These are phyloP conservation scores for Brachyistius frenatus DNA, from an alignment of 2,113 vertebrate species.

Conservation along the genomic window DNA sequence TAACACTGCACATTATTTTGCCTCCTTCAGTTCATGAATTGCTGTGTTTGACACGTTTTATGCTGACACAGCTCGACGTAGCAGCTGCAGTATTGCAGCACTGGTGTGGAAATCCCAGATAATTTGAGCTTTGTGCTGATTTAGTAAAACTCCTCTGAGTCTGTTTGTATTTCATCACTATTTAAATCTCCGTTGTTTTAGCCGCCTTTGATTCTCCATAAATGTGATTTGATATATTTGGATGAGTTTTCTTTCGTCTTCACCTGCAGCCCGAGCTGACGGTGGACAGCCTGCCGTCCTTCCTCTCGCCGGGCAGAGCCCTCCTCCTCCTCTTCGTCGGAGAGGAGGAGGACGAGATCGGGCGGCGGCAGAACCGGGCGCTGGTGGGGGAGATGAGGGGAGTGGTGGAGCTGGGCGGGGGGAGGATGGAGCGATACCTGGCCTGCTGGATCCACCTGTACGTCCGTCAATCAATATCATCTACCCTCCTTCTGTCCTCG, in stretches of 20 bases:
- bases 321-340: constrained; percentile 91
- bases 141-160: no score
- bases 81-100: not conserved
- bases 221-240: no score
- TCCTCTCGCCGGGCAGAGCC: constrained; percentile 85
- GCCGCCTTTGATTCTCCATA: no score
- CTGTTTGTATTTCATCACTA: no score
- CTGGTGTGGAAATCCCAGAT: constrained; percentile 2
- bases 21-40: not conserved
- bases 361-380: constrained; percentile 61
- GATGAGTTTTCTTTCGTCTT: not conserved
- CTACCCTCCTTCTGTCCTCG: no score
- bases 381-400: constrained; percentile 82
- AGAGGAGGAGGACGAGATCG: constrained; percentile 77
- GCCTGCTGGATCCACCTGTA: constrained; percentile 95
- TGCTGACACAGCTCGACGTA: not conserved
- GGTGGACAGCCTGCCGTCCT: constrained; percentile 88
- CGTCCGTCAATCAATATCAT: not conserved
- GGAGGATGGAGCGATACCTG: constrained; percentile 69
- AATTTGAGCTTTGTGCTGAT: not conserved
- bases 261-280: constrained; percentile 91
- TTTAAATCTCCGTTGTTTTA: no score
- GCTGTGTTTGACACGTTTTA: constrained; percentile 9
- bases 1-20: not conserved
- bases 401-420: constrained; percentile 69